phyloP scores from a whole-genome alignment of 2,888 invertebrate genomes.

The Kryphioiulus occultus region DNA sequence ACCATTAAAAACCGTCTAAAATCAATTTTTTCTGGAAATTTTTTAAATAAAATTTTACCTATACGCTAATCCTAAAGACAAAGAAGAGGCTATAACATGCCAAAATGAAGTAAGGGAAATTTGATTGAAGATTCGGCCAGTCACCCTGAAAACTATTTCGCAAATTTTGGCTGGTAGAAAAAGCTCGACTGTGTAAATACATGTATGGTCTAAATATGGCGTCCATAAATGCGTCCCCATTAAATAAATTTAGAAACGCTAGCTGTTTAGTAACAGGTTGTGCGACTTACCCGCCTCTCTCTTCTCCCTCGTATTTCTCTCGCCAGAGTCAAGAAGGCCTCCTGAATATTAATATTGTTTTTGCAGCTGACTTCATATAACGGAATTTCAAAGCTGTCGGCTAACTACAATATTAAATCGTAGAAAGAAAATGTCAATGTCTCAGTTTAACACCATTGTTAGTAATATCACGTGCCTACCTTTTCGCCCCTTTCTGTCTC shows the following conservation, averaged over 20 bases:
- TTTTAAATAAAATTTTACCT: too few species aligned
- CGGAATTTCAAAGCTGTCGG: slow-evolving; percentile 86
- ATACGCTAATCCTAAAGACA: too few species aligned
- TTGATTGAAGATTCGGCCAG: too few species aligned
- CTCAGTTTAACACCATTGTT: background rate
- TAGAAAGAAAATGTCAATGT: background rate
- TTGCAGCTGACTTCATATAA: slow-evolving; percentile 90
- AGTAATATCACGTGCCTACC: slow-evolving; percentile 64
- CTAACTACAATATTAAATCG: slow-evolving; percentile 71
- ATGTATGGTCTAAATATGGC: background rate
- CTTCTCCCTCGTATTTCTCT: slow-evolving; percentile 83
- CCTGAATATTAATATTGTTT: slow-evolving; percentile 83
- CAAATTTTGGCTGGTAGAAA: too few species aligned
- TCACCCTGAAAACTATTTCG: too few species aligned
- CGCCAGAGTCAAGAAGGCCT: slow-evolving; percentile 80
- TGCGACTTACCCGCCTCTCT: slow-evolving; percentile 72
- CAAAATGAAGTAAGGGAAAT: too few species aligned
- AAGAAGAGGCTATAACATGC: too few species aligned
- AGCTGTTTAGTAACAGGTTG: background rate
- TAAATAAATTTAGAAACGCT: too few species aligned
- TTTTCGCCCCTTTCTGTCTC: slow-evolving; percentile 82
- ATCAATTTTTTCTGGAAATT: too few species aligned
- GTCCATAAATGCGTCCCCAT: background rate
- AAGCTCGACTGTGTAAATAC: too few species aligned
- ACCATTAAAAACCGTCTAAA: too few species aligned